A percentile compares a stretch with the other conserved stretches of the same genome.
These are phyloP conservation scores for Heteromormyrus szaboi DNA, from an alignment of 2,797 vertebrate species.

Conservation along the genomic window DNA sequence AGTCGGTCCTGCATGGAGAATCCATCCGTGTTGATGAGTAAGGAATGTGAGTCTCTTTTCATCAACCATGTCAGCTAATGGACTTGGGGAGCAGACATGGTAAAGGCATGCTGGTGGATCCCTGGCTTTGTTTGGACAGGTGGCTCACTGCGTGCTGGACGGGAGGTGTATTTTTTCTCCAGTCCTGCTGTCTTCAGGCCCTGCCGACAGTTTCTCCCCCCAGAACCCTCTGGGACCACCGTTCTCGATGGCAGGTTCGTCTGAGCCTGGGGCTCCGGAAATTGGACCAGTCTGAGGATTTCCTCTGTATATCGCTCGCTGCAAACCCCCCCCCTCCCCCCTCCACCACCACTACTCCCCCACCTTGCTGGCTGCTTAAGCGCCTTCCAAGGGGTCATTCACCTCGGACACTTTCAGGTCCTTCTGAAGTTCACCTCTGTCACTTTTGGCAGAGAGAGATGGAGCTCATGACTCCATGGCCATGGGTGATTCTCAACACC, in stretches of 20 bases:
- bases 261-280: slow-evolving; percentile 7
- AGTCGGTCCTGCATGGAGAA: neutral
- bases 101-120: neutral
- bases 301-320: neutral
- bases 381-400: neutral
- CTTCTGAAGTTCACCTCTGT: neutral
- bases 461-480: neutral
- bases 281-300: slow-evolving; percentile 1
- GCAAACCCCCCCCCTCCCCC: neutral
- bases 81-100: neutral
- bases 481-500: neutral
- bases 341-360: neutral
- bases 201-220: neutral
- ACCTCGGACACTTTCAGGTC: neutral
- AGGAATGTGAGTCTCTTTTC: neutral
- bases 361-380: neutral
- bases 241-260: neutral
- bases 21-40: neutral
- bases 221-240: neutral
- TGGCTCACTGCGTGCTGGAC: neutral
- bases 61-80: neutral
- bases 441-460: neutral
- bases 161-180: neutral
- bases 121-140: neutral
- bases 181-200: neutral